These are phyloP conservation scores for Malaclemys terrapin DNA, from an alignment of 2,113 vertebrate genomes.

Conservation along the genomic window DNA sequence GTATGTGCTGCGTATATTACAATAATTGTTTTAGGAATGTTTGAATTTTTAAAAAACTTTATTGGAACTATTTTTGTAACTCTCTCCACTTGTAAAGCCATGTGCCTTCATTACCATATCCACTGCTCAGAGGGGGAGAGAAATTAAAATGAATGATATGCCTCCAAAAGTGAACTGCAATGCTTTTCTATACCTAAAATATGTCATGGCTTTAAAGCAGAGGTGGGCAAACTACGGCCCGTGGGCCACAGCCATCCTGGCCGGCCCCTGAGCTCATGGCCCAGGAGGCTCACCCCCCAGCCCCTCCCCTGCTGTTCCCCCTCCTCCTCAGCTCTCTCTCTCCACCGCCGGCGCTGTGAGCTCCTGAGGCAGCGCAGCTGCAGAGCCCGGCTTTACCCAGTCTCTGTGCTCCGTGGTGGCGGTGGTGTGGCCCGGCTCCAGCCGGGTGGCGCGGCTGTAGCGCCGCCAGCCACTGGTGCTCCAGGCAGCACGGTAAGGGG, in stretches of 20 bases:
- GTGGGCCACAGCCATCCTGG: too few relatives aligned
- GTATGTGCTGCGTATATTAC: neutral
- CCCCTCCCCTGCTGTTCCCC: neutral
- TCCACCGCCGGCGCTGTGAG: too few relatives aligned
- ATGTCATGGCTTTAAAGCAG: neutral
- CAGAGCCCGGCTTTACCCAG: too few relatives aligned
- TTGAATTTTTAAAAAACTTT: neutral
- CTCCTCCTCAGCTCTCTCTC: too few relatives aligned
- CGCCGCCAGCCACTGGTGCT: too few relatives aligned
- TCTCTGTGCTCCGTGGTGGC: too few relatives aligned
- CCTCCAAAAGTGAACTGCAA: neutral
- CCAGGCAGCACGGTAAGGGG: too few relatives aligned
- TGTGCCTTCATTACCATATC: neutral
- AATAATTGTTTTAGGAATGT: neutral
- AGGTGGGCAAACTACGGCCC: neutral
- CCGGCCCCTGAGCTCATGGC: too few relatives aligned
- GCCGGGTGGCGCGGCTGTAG: too few relatives aligned
- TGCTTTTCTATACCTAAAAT: neutral
- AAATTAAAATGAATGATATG: neutral
- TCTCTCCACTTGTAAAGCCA: neutral
- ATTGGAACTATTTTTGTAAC: neutral
- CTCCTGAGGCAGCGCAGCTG: too few relatives aligned
- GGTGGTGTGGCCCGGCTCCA: too few relatives aligned
- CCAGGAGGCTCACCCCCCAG: too few relatives aligned
- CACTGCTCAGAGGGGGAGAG: neutral